Conservation (phyloP, 2,113 vertebrate genomes). For the Capra hircus region DNA sequence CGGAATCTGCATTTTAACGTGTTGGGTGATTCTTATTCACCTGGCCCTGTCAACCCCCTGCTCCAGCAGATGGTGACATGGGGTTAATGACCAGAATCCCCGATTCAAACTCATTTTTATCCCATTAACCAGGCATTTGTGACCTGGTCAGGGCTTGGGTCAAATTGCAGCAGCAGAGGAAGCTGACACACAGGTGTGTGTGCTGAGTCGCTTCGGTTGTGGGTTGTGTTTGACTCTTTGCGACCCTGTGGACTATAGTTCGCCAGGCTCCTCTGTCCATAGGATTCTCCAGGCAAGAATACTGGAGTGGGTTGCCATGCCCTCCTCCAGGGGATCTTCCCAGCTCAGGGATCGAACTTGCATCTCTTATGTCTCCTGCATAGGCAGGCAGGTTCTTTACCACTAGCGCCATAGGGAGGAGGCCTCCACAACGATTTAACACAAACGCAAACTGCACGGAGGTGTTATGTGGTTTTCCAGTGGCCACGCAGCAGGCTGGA, state of each 20-base stretch:
- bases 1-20: background rate
- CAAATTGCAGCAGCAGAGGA: background rate
- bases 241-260: fast-evolving
- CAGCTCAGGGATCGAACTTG: background rate
- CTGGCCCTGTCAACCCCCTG: background rate
- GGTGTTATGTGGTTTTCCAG: background rate
- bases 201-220: background rate
- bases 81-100: slow-evolving; percentile 47
- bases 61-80: slow-evolving; percentile 53
- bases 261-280: background rate
- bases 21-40: background rate
- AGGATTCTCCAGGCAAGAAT: background rate
- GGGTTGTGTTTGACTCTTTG: background rate
- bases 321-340: background rate
- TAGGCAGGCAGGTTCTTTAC: background rate
- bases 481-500: background rate
- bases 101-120: slow-evolving; percentile 47
- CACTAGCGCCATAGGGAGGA: background rate
- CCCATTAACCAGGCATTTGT: slow-evolving; percentile 45
- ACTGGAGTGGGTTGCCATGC: background rate
- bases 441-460: background rate
- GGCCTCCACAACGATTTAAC: background rate
- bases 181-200: background rate
- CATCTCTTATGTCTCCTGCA: background rate
- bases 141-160: background rate